These are phyloP conservation scores for Pharmacophagus antenor DNA, from an alignment of 2,888 invertebrate species.

Conservation along the genomic window DNA sequence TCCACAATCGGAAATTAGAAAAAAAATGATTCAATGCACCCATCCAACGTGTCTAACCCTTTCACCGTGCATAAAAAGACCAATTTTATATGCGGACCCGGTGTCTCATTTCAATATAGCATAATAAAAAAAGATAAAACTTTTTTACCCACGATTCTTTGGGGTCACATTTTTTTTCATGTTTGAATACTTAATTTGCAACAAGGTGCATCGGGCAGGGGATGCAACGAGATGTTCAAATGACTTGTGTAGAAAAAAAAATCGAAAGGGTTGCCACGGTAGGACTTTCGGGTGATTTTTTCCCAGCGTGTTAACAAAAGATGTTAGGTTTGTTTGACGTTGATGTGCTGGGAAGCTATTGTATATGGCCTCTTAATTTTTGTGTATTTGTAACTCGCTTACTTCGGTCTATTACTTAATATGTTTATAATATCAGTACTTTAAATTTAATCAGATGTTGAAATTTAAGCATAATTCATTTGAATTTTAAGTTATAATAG, in stretches of 20 bases:
- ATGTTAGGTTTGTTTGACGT: slow-evolving; percentile 63
- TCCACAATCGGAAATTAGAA: slow-evolving; percentile 32
- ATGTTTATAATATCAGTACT: slow-evolving; percentile 25
- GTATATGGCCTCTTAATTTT: slow-evolving; percentile 47
- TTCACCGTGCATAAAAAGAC: slow-evolving; percentile 66
- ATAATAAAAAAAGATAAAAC: slow-evolving; percentile 71
- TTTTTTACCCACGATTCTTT: slow-evolving; percentile 77
- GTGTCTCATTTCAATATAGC: slow-evolving; percentile 80
- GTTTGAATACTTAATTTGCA: slow-evolving; percentile 79
- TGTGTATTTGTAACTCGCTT: slow-evolving; percentile 33
- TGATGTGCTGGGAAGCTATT: slow-evolving; percentile 58
- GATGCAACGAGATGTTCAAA: slow-evolving; percentile 67
- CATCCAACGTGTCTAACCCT: slow-evolving; percentile 62
- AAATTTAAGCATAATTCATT: too few species aligned
- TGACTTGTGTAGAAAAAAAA: slow-evolving; percentile 72
- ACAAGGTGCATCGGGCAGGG: slow-evolving; percentile 78
- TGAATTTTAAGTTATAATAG: background rate
- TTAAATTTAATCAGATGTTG: too few species aligned
- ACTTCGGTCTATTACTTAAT: slow-evolving; percentile 16
- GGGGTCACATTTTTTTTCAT: slow-evolving; percentile 72
- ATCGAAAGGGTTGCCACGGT: slow-evolving; percentile 51
- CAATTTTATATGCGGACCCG: slow-evolving; percentile 77
- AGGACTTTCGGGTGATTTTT: slow-evolving; percentile 52
- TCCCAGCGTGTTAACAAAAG: slow-evolving; percentile 66
- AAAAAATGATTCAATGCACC: slow-evolving; percentile 58